A percentile compares a stretch with the other conserved stretches of the same genome.
Evolutionary conservation across 35 echinoderm and acorn worm species (phyloP).

Genomic region (Patiria miniata): DNA sequence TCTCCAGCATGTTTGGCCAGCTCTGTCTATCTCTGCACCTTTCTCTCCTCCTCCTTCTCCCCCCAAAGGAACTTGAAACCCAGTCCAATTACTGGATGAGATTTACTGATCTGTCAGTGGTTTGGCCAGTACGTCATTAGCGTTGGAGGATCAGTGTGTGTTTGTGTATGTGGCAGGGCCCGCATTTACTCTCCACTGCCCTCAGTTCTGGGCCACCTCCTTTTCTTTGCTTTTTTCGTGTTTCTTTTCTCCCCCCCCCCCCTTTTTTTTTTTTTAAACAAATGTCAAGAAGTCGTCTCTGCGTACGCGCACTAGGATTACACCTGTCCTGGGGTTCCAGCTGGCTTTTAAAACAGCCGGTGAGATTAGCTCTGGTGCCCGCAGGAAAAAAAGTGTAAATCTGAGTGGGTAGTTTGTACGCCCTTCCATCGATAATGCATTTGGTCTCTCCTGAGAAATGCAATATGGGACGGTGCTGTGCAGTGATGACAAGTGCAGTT

Average conservation of each 20-base stretch:
- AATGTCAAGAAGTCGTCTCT: conserved; percentile 11
- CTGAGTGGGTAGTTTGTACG: conserved; percentile 21
- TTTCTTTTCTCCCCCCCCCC: neutral
- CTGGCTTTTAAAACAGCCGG: conserved; percentile 28
- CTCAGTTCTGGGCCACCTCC: neutral
- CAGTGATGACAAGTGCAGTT: conserved; percentile 4
- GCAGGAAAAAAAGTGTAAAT: neutral
- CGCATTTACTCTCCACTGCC: no score
- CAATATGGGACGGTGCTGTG: neutral
- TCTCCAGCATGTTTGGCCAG: neutral
- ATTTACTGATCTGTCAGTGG: conserved; percentile 7
- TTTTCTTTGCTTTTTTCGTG: neutral
- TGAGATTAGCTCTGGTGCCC: neutral
- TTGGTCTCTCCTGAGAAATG: conserved; percentile 13
- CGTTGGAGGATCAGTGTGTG: neutral
- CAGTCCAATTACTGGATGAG: conserved; percentile 9
- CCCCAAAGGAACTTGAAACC: neutral
- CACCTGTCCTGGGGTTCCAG: conserved; percentile 13
- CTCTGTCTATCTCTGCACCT: no score
- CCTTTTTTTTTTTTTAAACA: neutral
- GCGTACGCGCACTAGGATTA: neutral
- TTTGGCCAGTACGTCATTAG: neutral
- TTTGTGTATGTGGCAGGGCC: neutral
- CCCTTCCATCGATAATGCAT: neutral
- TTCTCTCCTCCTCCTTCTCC: no score